phyloP scores from a whole-genome alignment of 2,888 invertebrate species.

The Metellina segmentata region DNA sequence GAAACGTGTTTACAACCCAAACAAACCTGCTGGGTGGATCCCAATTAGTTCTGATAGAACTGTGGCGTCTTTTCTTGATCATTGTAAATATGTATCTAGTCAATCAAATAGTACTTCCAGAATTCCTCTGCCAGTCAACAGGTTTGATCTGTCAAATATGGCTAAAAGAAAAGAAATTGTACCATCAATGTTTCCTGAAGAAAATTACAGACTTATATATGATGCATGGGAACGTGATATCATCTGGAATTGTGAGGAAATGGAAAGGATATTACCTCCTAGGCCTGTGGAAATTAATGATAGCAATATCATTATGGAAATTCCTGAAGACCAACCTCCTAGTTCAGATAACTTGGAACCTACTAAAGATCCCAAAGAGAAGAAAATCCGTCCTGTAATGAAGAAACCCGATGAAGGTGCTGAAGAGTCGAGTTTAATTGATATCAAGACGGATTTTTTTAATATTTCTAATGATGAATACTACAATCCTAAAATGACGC shows the following conservation, averaged over 20 bases:
- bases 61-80: conserved; percentile 87
- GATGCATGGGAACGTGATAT: conserved; percentile 98
- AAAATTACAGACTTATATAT: conserved; percentile 97
- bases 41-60: conserved; percentile 93
- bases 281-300: conserved; percentile 98
- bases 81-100: conserved; percentile 80
- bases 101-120: not conserved
- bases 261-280: conserved; percentile 93
- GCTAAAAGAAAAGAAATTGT: conserved; percentile 86
- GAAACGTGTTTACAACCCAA: conserved; percentile 83
- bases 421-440: conserved; percentile 84
- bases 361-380: conserved; percentile 81
- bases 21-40: conserved; percentile 96
- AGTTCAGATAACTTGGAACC: conserved; percentile 77
- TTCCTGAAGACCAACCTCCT: conserved; percentile 94
- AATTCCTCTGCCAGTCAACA: not conserved
- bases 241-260: conserved; percentile 96
- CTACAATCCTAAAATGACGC: conserved; percentile 93
- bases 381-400: conserved; percentile 85
- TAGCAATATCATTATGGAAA: conserved; percentile 96
- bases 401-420: conserved; percentile 97
- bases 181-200: conserved; percentile 98
- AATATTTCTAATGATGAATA: conserved; percentile 99
- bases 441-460: conserved; percentile 90
- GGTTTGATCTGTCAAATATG: not conserved